These are phyloP conservation scores for Anoplolepis gracilipes DNA, from an alignment of 1,140 invertebrate species.

Conservation along the genomic window DNA sequence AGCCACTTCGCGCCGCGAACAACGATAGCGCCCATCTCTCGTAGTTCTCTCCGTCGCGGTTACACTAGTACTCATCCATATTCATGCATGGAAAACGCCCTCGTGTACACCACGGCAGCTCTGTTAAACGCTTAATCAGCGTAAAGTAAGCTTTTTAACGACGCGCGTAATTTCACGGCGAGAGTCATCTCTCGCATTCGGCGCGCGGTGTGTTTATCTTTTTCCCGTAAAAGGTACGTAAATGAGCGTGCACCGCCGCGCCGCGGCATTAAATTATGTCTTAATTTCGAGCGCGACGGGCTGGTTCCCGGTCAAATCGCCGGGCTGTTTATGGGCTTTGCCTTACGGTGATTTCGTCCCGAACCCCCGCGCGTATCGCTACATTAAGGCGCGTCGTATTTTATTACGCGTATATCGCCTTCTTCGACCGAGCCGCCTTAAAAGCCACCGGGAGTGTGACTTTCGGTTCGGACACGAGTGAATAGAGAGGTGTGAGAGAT, in stretches of 20 bases:
- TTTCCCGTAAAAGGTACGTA: conserved; percentile 68
- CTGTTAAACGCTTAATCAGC: conserved; percentile 75
- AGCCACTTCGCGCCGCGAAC: conserved; percentile 18
- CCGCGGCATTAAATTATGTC: conserved; percentile 67
- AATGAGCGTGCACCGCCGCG: conserved; percentile 57
- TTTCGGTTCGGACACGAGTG: conserved; percentile 4
- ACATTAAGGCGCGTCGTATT: conserved; percentile 64
- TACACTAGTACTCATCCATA: conserved; percentile 76
- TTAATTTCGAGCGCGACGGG: conserved; percentile 65
- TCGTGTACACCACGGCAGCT: conserved; percentile 67
- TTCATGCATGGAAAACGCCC: conserved; percentile 77
- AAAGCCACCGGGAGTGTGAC: conserved; percentile 46
- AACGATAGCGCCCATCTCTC: conserved; percentile 40
- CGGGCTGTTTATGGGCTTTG: conserved; percentile 53
- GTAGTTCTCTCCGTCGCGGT: conserved; percentile 13
- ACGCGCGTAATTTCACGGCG: conserved; percentile 79
- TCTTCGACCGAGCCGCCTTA: conserved; percentile 26
- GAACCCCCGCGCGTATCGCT: conserved; percentile 50
- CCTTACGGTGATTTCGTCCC: conserved; percentile 9
- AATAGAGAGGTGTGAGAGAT: conserved; percentile 22
- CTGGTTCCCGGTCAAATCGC: conserved; percentile 50
- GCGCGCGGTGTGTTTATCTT: conserved; percentile 67
- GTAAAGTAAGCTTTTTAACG: conserved; percentile 81
- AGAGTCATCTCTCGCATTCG: conserved; percentile 52
- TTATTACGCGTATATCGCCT: conserved; percentile 62